These are phyloP conservation scores for Chaetodon trifascialis DNA, from an alignment of 2,113 vertebrate species.

Conservation along the genomic window DNA sequence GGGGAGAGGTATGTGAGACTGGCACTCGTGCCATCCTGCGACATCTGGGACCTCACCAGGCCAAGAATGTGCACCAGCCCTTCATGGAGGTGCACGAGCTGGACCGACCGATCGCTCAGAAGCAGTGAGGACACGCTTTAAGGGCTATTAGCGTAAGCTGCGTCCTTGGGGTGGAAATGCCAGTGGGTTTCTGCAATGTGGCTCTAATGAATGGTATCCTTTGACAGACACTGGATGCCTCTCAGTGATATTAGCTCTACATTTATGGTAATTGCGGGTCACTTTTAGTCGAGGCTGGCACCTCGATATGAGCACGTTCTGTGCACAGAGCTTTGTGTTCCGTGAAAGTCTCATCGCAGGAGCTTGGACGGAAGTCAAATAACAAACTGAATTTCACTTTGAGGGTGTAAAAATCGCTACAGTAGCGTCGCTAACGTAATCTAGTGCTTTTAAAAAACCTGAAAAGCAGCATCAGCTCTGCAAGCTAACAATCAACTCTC, in stretches of 20 bases:
- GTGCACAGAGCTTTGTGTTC: slow-evolving; percentile 8
- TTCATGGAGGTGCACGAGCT: slow-evolving; percentile 34
- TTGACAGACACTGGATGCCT: slow-evolving; percentile 33
- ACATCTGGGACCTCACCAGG: slow-evolving; percentile 50
- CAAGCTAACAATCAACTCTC: not conserved
- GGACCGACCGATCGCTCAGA: slow-evolving; percentile 13
- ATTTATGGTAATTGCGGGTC: slow-evolving; percentile 38
- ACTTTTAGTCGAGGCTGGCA: slow-evolving; percentile 19
- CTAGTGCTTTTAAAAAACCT: not conserved
- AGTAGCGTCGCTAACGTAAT: not conserved
- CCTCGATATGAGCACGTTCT: not conserved
- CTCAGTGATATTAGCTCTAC: slow-evolving; percentile 38
- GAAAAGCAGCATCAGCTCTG: not conserved
- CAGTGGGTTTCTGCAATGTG: slow-evolving; percentile 32
- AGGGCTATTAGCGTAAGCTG: slow-evolving; percentile 32
- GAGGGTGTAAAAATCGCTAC: not conserved
- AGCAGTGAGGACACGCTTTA: slow-evolving; percentile 40
- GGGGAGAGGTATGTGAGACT: slow-evolving; percentile 20
- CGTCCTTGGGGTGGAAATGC: slow-evolving; percentile 45
- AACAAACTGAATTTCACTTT: not conserved
- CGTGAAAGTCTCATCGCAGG: not conserved
- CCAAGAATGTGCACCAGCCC: slow-evolving; percentile 52
- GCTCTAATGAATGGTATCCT: slow-evolving; percentile 61
- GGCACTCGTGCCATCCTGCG: slow-evolving; percentile 38
- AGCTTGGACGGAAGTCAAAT: not conserved